Evolutionary conservation across 1,140 invertebrate species (phyloP).

Genomic region (Heliothis subflexa): DNA sequence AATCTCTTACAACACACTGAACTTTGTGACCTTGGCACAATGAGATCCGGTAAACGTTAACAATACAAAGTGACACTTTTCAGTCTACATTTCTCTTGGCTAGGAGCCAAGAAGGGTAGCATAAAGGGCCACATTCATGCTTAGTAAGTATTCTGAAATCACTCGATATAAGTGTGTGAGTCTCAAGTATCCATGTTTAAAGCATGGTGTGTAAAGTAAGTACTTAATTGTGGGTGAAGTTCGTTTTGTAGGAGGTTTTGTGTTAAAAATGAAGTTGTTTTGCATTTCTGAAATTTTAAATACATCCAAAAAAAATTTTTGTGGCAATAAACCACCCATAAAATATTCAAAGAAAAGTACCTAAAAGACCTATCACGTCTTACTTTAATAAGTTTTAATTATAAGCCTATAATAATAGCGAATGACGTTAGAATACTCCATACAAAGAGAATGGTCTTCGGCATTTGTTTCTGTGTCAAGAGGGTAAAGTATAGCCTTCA

Average conservation of each 20-base stretch:
- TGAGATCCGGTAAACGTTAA: conserved; percentile 44
- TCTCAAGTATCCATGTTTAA: neutral
- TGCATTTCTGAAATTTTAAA: too few relatives aligned
- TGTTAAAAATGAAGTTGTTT: too few relatives aligned
- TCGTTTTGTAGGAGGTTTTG: too few relatives aligned
- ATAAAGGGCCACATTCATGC: conserved; percentile 46
- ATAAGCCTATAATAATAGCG: neutral
- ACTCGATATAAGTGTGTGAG: conserved; percentile 30
- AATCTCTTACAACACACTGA: neutral
- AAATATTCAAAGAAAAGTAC: too few relatives aligned
- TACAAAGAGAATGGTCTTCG: conserved; percentile 13
- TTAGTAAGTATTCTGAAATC: conserved; percentile 28
- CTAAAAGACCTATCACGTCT: too few relatives aligned
- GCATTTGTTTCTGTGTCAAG: conserved; percentile 61
- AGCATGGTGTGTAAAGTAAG: too few relatives aligned
- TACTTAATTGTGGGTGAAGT: too few relatives aligned
- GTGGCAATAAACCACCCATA: too few relatives aligned
- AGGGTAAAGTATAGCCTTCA: conserved; percentile 39
- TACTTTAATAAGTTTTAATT: too few relatives aligned
- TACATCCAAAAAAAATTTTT: too few relatives aligned
- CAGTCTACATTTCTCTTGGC: conserved; percentile 55
- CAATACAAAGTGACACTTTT: conserved; percentile 52
- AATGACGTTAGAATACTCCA: conserved; percentile 10
- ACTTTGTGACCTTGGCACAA: conserved; percentile 34
- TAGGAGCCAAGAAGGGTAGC: conserved; percentile 35